Evolutionary conservation across 1,140 invertebrate species (phyloP), one percentile per base, ranked within the genome.

Genomic region (Coelopa frigida): DNA sequence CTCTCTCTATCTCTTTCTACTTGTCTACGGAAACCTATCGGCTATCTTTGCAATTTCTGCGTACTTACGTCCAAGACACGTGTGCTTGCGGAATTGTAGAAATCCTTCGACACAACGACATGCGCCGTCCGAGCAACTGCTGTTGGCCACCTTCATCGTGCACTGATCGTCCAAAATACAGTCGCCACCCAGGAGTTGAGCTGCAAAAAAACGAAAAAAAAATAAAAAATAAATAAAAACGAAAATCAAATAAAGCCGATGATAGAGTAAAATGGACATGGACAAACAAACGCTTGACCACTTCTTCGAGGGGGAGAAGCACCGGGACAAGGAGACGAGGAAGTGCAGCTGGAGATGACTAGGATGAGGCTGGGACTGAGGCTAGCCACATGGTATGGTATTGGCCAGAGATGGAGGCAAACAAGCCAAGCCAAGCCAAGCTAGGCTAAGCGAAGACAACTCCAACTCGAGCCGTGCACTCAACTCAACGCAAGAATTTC

Each of bases 61-160:
- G 38, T 65, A 86, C 87, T 89, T 79, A 92, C 89, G 87, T 65
- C 80, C 78, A 24, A 92, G 75, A 72, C 89, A 93, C 20, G 87
- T 90, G 63, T 93, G 89, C 61, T 86, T 81, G 55, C 87, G 78
- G 70, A 89, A 88, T 58, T 87, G 85, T 33, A 91, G 71, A 70
- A 82, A 87, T 43, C 87, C 85, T 54, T 84, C 79, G 36, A 83
- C 78, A 67, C 89, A 92, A 21, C 81, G 77, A 67, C 89, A 89
- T 23, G 78, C 73, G n/a, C 81, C 81, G 40, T 81, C 78, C 31
- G 80, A 61, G 55, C 86, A 89, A 49, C 73, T 76, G 58, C 84
- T 86, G 57, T 87, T 82, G n/a, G 83, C 82, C 33, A 88, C 85
- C 71, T 84, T 86, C 68, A 86, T 71, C 3, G 78, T 78, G 63